These are phyloP conservation scores for Meliscaeva auricollis DNA, from an alignment of 2,888 invertebrate genomes.

Conservation along the genomic window DNA sequence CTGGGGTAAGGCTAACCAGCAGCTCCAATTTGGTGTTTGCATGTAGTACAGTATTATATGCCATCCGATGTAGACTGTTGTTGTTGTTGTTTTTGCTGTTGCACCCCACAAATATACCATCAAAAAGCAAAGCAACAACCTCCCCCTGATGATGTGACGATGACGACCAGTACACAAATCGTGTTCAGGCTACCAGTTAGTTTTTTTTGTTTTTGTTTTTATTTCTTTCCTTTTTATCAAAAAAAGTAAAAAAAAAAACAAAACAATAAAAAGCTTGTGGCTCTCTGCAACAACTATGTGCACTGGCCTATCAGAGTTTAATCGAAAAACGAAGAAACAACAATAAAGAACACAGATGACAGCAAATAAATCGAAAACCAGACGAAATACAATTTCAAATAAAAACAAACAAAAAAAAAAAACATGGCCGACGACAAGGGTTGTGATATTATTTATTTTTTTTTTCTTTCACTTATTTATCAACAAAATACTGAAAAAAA, in stretches of 20 bases:
- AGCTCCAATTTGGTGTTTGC: constrained; percentile 65
- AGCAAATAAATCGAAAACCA: constrained; percentile 34
- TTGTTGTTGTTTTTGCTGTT: background rate
- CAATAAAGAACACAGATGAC: constrained; percentile 8
- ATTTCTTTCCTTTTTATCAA: background rate
- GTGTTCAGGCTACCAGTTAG: constrained; percentile 33
- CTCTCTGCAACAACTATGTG: constrained; percentile 4
- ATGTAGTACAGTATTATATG: background rate
- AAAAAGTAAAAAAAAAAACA: constrained; percentile 6
- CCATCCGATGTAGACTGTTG: background rate
- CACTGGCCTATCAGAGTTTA: constrained; percentile 20
- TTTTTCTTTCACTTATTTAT: background rate
- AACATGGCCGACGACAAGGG: constrained; percentile 25
- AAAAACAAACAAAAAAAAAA: background rate
- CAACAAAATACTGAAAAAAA: background rate
- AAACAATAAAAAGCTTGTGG: constrained; percentile 49
- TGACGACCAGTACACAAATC: constrained; percentile 11
- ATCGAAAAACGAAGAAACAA: constrained; percentile 44
- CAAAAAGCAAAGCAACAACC: constrained; percentile 1
- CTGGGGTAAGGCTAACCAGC: constrained; percentile 76
- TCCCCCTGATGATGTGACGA: constrained; percentile 25
- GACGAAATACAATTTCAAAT: constrained; percentile 23
- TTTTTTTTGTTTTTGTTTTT: constrained; percentile 21
- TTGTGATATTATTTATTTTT: constrained; percentile 47
- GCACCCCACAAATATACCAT: constrained; percentile 30